Conservation (phyloP, 2,888 invertebrate genomes). For the Limnephilus marmoratus region DNA sequence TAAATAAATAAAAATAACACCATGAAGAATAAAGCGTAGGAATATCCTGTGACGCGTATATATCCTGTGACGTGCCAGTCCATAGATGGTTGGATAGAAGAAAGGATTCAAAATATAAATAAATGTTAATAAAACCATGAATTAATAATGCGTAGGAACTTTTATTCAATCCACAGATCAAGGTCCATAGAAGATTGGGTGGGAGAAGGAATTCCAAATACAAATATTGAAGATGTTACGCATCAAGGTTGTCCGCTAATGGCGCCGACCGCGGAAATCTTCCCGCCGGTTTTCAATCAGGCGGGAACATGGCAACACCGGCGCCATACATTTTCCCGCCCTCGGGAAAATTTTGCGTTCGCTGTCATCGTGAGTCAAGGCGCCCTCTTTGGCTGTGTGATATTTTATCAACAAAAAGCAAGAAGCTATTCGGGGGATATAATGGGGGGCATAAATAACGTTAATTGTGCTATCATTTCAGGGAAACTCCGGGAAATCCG, state of each 20-base stretch:
- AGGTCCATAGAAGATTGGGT: background rate
- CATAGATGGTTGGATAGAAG: no score
- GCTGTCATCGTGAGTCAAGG: slow-evolving; percentile 18
- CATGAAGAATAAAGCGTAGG: no score
- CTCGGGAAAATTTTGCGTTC: background rate
- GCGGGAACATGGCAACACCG: slow-evolving; percentile 34
- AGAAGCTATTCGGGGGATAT: background rate
- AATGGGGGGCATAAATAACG: background rate
- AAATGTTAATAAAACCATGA: no score
- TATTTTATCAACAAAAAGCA: background rate
- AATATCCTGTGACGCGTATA: no score
- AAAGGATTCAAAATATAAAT: no score
- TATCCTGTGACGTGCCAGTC: no score
- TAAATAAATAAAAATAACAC: no score
- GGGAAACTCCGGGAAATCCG: background rate
- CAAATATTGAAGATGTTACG: slow-evolving; percentile 11
- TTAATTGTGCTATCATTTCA: background rate
- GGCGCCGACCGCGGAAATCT: slow-evolving; percentile 25
- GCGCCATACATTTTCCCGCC: slow-evolving; percentile 35
- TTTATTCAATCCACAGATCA: background rate
- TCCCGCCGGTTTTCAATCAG: slow-evolving; percentile 18
- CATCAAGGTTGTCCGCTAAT: slow-evolving; percentile 4
- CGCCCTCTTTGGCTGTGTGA: background rate
- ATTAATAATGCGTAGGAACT: background rate
- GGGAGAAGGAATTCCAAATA: background rate